phyloP scores from a whole-genome alignment of 2,888 invertebrate species.

The Enoplolaimus lenunculus region DNA sequence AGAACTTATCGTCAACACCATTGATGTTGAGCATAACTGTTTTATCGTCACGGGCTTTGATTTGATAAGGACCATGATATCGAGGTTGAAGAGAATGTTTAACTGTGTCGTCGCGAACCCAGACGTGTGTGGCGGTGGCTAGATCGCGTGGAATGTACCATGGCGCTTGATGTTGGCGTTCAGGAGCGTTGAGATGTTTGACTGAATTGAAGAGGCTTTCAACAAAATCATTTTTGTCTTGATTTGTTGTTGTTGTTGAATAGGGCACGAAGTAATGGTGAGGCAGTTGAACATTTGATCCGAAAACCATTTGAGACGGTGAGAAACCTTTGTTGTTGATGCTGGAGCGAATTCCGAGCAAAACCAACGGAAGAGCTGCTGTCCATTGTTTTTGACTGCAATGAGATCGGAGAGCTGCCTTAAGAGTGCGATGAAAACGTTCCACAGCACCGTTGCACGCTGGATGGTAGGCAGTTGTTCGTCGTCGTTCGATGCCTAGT shows the following conservation, averaged over 20 bases:
- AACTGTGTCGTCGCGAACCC: neutral
- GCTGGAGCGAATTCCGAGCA: slow-evolving; percentile 6
- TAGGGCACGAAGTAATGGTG: neutral
- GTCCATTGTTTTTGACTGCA: neutral
- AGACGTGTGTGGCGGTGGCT: neutral
- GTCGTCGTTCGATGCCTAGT: slow-evolving; percentile 4
- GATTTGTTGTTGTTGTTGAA: neutral
- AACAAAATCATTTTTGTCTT: neutral
- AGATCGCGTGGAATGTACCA: neutral
- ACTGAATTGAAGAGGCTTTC: neutral
- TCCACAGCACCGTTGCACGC: slow-evolving; percentile 13
- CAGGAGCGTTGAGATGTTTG: neutral
- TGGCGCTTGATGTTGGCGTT: neutral
- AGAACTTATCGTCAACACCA: neutral
- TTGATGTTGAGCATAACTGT: neutral
- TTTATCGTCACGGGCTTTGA: neutral
- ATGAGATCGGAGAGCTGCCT: neutral
- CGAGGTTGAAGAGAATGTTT: neutral
- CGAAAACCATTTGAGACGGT: slow-evolving; percentile 4
- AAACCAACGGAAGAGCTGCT: slow-evolving; percentile 5
- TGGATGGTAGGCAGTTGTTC: slow-evolving; percentile 12
- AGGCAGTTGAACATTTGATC: neutral
- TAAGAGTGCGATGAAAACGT: slow-evolving; percentile 11
- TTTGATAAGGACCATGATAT: slow-evolving; percentile 12
- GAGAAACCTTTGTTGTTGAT: slow-evolving; percentile 8